These are phyloP conservation scores for Chaetoderma sp. DNA, from an alignment of 2,888 invertebrate genomes.

Conservation along the genomic window DNA sequence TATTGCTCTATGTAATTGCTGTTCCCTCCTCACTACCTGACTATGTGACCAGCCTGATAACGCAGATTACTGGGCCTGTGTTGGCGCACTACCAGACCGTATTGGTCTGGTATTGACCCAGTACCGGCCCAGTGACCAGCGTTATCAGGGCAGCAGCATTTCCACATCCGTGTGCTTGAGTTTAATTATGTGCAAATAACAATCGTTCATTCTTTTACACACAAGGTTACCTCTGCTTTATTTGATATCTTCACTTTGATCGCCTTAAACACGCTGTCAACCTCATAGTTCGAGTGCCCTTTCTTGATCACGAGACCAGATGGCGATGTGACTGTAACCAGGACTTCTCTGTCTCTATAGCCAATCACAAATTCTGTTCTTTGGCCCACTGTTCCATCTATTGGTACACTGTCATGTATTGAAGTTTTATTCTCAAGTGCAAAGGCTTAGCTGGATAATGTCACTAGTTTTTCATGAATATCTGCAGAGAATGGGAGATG, in stretches of 20 bases:
- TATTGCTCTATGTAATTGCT: too few relatives aligned
- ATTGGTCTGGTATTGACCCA: too few relatives aligned
- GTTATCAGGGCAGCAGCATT: too few relatives aligned
- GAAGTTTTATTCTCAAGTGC: neutral
- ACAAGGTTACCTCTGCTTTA: constrained; percentile 14
- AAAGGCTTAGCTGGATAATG: constrained; percentile 12
- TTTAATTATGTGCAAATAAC: too few relatives aligned
- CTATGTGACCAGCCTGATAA: too few relatives aligned
- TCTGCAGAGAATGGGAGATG: constrained; percentile 21
- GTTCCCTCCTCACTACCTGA: too few relatives aligned
- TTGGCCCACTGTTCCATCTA: constrained; percentile 71
- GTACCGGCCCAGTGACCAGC: too few relatives aligned
- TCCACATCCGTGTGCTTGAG: too few relatives aligned
- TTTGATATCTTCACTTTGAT: constrained; percentile 8
- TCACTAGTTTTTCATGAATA: constrained; percentile 6
- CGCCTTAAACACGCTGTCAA: neutral
- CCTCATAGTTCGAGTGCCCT: neutral
- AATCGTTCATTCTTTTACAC: too few relatives aligned
- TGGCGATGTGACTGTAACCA: constrained; percentile 18
- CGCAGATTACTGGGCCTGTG: too few relatives aligned
- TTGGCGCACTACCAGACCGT: too few relatives aligned
- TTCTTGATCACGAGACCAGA: constrained; percentile 8
- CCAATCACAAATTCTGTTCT: constrained; percentile 41
- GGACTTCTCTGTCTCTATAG: constrained; percentile 1
- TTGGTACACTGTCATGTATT: constrained; percentile 72